phyloP scores from a whole-genome alignment of 2,113 vertebrate genomes.

The Seriola quinqueradiata region DNA sequence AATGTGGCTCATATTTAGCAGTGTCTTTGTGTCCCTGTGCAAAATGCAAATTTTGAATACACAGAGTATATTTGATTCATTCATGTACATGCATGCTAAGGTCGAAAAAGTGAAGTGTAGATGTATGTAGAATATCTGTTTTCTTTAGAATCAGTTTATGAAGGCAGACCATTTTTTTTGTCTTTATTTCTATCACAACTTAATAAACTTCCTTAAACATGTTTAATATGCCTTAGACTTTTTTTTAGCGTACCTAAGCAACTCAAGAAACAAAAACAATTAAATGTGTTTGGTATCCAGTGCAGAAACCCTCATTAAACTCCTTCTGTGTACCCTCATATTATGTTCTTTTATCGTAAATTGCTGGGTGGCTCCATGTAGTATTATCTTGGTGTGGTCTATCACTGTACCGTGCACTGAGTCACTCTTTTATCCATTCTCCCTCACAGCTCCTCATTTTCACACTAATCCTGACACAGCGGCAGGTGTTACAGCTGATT shows the following conservation, averaged over 20 bases:
- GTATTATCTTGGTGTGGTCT: not conserved
- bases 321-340: not conserved
- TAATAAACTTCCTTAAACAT: not conserved
- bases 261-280: not conserved
- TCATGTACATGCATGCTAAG: not conserved
- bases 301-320: not conserved
- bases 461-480: conserved; percentile 1
- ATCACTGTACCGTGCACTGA: not conserved
- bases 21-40: no score
- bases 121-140: not conserved
- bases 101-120: not conserved
- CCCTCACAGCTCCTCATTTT: conserved; percentile 7
- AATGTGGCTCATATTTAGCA: no score
- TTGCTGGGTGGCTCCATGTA: not conserved
- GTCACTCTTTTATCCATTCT: conserved; percentile 8
- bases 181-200: not conserved
- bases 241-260: not conserved
- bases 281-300: not conserved
- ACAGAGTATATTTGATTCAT: not conserved
- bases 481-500: conserved; percentile 22
- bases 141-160: not conserved
- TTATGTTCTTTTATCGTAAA: not conserved
- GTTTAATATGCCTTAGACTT: not conserved
- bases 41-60: not conserved
- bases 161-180: no score